phyloP scores from a whole-genome alignment of 2,888 invertebrate species.

The Tanytarsus gracilentus region DNA sequence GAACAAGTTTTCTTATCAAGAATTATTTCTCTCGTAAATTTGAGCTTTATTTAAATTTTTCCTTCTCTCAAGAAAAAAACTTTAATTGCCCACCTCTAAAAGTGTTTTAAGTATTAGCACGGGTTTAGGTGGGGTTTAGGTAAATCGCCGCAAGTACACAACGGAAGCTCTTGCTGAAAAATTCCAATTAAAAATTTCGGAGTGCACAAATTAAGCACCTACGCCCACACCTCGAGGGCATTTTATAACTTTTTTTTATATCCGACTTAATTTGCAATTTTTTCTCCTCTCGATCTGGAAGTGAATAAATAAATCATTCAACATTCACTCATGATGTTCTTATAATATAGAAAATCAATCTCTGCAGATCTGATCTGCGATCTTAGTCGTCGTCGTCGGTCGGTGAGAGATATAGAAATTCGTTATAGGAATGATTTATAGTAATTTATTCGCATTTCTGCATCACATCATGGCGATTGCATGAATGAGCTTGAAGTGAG shows the following conservation, averaged over 20 bases:
- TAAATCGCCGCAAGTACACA: too few species aligned
- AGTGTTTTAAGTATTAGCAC: too few species aligned
- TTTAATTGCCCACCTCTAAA: conserved; percentile 16
- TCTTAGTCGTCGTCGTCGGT: neutral
- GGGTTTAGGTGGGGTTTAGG: too few species aligned
- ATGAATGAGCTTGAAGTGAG: neutral
- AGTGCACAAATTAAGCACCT: conserved; percentile 25
- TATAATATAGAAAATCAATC: neutral
- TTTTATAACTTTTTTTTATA: conserved; percentile 4
- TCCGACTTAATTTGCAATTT: conserved; percentile 13
- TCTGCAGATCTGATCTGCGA: neutral
- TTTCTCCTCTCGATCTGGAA: neutral
- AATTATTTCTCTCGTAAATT: conserved; percentile 15
- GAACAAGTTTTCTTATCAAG: conserved; percentile 15
- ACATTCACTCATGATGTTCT: neutral
- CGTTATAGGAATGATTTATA: neutral
- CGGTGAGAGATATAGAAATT: neutral
- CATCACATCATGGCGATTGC: conserved; percentile 2
- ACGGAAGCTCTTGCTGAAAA: neutral
- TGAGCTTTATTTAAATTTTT: neutral
- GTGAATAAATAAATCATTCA: conserved; percentile 6
- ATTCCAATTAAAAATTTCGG: neutral
- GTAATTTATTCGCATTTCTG: neutral
- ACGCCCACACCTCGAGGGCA: conserved; percentile 26
- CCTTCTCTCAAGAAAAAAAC: neutral